phyloP scores from a whole-genome alignment of 2,888 invertebrate species.

The Epicampocera succincta region DNA sequence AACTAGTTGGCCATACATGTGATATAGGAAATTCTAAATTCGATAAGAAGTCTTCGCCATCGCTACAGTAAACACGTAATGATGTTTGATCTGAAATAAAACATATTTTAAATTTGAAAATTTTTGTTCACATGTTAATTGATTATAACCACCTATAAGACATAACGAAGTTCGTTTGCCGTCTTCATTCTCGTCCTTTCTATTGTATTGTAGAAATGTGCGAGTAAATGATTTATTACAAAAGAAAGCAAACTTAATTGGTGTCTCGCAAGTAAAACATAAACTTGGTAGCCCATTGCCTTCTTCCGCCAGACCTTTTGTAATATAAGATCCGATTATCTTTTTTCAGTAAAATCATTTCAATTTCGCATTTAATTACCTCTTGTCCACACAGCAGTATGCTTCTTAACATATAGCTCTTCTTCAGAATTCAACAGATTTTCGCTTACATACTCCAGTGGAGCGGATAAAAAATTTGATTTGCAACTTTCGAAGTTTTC shows the following conservation, averaged over 20 bases:
- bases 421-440: constrained; percentile 86
- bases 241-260: constrained; percentile 91
- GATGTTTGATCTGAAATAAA: constrained; percentile 85
- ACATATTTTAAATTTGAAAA: background rate
- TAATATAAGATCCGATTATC: too few relatives aligned
- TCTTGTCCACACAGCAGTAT: constrained; percentile 91
- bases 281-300: constrained; percentile 75
- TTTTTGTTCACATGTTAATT: background rate
- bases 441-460: constrained; percentile 77
- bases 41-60: constrained; percentile 91
- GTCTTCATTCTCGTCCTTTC: constrained; percentile 67
- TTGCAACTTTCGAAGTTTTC: constrained; percentile 22
- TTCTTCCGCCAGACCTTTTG: constrained; percentile 73
- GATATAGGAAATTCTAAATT: constrained; percentile 91
- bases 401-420: constrained; percentile 92
- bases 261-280: constrained; percentile 91
- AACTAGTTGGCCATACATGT: constrained; percentile 91
- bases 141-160: constrained; percentile 75
- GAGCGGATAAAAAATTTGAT: constrained; percentile 13
- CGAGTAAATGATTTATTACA: constrained; percentile 84
- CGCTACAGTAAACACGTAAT: constrained; percentile 89
- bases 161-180: constrained; percentile 77
- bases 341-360: too few relatives aligned
- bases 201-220: constrained; percentile 11
- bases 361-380: constrained; percentile 77